Percentiles rank a stretch among this genome's conserved stretches.
Conservation (phyloP, 2,797 vertebrate genomes). For the Falco cherrug region DNA sequence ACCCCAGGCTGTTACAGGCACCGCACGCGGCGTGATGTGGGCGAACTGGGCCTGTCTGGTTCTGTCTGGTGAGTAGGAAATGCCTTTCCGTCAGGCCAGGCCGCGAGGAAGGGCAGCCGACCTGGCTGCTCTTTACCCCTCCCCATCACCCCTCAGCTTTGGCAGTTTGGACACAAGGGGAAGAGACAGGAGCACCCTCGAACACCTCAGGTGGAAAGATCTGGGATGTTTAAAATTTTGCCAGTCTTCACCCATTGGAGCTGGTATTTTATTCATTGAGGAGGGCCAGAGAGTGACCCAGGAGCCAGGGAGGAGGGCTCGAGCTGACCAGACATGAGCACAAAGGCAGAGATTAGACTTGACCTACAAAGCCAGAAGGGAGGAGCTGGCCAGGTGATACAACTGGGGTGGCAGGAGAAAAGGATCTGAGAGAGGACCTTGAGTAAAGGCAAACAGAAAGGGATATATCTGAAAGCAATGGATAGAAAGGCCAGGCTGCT, state of each 20-base stretch:
- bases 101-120: neutral
- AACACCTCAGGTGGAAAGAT: neutral
- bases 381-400: neutral
- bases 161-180: neutral
- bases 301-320: neutral
- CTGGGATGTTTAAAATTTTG: neutral
- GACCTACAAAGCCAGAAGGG: neutral
- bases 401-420: neutral
- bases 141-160: neutral
- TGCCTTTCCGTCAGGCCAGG: neutral
- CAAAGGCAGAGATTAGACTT: neutral
- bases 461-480: neutral
- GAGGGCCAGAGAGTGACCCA: neutral
- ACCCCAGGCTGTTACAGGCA: neutral
- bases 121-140: neutral
- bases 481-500: neutral
- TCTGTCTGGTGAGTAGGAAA: constrained; percentile 48
- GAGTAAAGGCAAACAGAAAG: neutral
- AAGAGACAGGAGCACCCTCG: neutral
- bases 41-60: neutral
- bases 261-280: neutral
- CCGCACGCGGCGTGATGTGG: neutral
- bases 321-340: rapidly evolving
- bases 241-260: neutral
- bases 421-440: neutral